Base-by-base conservation (phyloP, 2,113 vertebrate genomes). In the Chloroceryle aenea region DNA sequence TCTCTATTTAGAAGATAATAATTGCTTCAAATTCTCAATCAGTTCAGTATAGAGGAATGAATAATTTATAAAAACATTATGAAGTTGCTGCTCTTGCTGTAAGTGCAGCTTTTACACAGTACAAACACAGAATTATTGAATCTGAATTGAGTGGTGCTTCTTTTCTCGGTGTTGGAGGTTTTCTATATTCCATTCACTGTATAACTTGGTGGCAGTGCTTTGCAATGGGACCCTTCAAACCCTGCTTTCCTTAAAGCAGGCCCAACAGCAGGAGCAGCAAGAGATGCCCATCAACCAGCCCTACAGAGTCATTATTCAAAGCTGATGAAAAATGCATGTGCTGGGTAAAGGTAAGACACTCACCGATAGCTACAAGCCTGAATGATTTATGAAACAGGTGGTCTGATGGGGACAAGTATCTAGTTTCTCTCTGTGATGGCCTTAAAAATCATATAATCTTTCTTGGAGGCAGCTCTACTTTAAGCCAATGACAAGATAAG, bases 381-480 rank as follows among this genome's bases (percentile, higher is more conserved):
- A 97, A 97, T 96, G 96, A 96, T 97, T 97, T 89, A 97, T 97
- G 93, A 93, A 95, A 85, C 90, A 90, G 87, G 63, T 83, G 73
- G 59, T 87, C 86, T 87, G 91, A 72, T 16, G 20, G 81, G 94
- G 80, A 92, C 87, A 87, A 95, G 82, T 89, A 77, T 94, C 89
- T 68, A 34, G 58, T 96, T 96, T 94, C 93, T 66, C n/a, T 81
- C 66, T 82, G 53, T 71, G 82, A 85, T 50, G 69, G 62, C 85
- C 90, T 95, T 87, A 83, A 94, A 95, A 95, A 87, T 74, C 78
- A 83, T 67, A 79, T 12, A 67, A 71, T 73, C 48, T 72, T 90
- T 87, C 52, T 73, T 71, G 63, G 62, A 73, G 50, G 42, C 59
- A 86, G 38, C 36, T 71, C 55, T 75, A 1, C 2, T 76, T 90